Evolutionary conservation across 2,113 vertebrate species (phyloP).

Genomic region (Bambusicola thoracicus): DNA sequence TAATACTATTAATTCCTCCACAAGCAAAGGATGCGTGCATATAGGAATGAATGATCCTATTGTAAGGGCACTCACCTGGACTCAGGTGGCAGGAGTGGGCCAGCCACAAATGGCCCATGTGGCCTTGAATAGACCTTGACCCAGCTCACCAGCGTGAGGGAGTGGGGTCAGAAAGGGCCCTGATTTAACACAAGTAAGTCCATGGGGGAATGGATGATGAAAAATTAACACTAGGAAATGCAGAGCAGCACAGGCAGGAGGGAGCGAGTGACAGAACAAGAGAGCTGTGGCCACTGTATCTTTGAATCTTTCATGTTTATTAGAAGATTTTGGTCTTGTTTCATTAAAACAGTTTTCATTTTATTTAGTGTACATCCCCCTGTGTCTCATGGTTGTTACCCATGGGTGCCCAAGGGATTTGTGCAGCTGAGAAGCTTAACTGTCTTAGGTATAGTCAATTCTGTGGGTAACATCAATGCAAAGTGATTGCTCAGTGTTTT

Average conservation of each 20-base stretch:
- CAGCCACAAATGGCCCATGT: rapidly evolving
- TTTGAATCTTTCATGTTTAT: neutral
- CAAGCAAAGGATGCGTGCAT: neutral
- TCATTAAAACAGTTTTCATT: neutral
- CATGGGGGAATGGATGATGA: neutral
- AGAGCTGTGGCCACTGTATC: neutral
- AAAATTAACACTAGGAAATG: neutral
- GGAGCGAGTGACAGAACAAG: neutral
- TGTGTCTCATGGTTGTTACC: neutral
- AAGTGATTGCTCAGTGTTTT: neutral
- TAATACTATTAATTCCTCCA: neutral
- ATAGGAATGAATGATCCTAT: neutral
- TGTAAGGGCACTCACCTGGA: neutral
- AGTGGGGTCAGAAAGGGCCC: neutral
- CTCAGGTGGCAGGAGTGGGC: neutral
- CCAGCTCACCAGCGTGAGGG: neutral
- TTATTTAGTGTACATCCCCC: neutral
- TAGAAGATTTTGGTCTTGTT: neutral
- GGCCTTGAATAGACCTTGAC: neutral
- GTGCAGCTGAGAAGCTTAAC: neutral
- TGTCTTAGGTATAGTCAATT: neutral
- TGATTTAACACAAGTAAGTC: neutral
- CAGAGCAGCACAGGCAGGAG: neutral
- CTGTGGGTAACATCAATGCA: neutral
- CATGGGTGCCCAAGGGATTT: neutral